Evolutionary conservation across 2,888 invertebrate species (phyloP), one percentile per base, ranked within the genome.

Genomic region (Apoderus coryli): DNA sequence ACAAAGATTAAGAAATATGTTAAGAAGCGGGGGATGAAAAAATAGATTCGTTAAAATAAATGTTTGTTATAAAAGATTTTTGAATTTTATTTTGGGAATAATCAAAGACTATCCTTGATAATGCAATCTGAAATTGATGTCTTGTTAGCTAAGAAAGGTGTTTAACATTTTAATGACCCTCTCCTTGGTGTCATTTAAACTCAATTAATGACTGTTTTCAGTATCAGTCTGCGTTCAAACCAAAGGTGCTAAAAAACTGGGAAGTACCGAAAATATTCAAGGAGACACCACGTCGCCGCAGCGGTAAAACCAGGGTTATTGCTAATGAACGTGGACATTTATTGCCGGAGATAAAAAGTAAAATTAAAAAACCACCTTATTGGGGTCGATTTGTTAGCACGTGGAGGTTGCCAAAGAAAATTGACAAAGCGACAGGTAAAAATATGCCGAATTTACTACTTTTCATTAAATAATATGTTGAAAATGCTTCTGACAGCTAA

Each of bases 1-100:
- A 65, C 63, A 0, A 96, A 96, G 65, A 68, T 82, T 1, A 90
- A 89, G 46, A 96, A 96, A 56, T 86, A 93, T 56, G 58, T 92
- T 0, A 96, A 96, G 52, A 95, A 92, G 50, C 67, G n/a, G n/a
- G n/a, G 82, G 40, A 76, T 19, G 27, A 27, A 27, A 12, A 27
- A 27, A 12, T 27, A 6, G 10, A 25, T n/a, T 25, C 19, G 19
- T 7, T 7, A n/a, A 19, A 19, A 19, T 19, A 19, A 19, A 19
- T n/a, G n/a, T 19, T 19, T 19, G n/a, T 19, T 19, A 19, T n/a
- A 19, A n/a, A 19, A 19, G n/a, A 19, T 19, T 6, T n/a, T n/a
- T n/a, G n/a, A n/a, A n/a, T n/a, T n/a, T n/a, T n/a, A n/a, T n/a
- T n/a, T n/a, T n/a, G n/a, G n/a, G n/a, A n/a, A n/a, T n/a, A n/a